phyloP scores from a whole-genome alignment of 2,888 invertebrate genomes.

The Lasioglossum calceatum region DNA sequence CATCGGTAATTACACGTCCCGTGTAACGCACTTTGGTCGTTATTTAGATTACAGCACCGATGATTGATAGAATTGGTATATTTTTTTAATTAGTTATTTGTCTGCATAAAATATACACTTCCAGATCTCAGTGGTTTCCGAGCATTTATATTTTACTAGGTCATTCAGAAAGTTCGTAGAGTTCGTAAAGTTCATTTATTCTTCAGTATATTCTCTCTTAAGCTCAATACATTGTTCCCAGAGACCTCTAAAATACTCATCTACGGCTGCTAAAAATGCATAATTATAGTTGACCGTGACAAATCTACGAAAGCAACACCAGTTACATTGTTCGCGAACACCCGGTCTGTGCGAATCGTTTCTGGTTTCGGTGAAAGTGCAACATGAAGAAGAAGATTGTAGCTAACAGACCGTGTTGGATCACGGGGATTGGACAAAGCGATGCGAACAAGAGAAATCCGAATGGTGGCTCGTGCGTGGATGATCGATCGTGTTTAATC shows the following conservation, averaged over 20 bases:
- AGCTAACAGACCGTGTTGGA: background rate
- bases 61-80: background rate
- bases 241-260: no score
- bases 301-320: background rate
- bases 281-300: background rate
- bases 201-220: no score
- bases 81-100: background rate
- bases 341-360: background rate
- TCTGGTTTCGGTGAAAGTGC: slow-evolving; percentile 18
- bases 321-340: background rate
- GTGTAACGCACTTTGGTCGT: background rate
- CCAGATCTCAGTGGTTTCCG: no score
- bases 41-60: background rate
- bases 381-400: background rate
- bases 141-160: no score
- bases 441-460: background rate
- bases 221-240: no score
- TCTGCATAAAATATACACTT: background rate
- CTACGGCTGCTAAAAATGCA: background rate
- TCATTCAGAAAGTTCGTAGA: no score
- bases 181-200: no score
- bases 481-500: slow-evolving; percentile 14
- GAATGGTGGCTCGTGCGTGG: background rate
- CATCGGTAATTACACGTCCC: background rate
- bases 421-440: background rate